Evolutionary conservation across 2,797 vertebrate genomes (phyloP), one percentile per base, ranked within the genome.

Genomic region (Acipenser oxyrinchus): DNA sequence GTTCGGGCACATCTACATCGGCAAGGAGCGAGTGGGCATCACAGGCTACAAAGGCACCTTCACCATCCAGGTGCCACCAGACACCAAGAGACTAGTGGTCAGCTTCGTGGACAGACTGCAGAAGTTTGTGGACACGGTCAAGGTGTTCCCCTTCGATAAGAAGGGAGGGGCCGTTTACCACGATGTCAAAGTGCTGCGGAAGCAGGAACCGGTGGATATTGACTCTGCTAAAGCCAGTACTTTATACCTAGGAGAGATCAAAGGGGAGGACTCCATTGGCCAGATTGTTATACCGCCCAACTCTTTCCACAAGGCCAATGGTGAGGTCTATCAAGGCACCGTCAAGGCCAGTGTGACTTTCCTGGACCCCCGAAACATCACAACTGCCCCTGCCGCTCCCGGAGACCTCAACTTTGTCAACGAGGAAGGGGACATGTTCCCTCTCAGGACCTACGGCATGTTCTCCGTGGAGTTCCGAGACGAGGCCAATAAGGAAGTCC

Each of bases 331-430:
- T 1, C 75, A 80, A 1, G 95, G 96, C 66, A 90, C 86, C 0
- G 95, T 99, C 51, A 90, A 92, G 74, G 96, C 95, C 73, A 96
- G 93, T 0, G 87, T 99, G 72, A 99, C 97, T 7, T 97, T 98
- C 63, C 87, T 99, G 64, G 97, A 99, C 68, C 96, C 97, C 2
- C 86, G 97, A 70, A 95, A 97, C 64, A 75, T 97, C 71, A 84
- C 83, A 0, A 93, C 89, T 0, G 94, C 92, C 0, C 69, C 86
- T 0, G 88, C 94, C 0, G 83, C 95, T 48, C 92, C 97, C 52
- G 97, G 94, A 0, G 96, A 99, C 82, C 91, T 99, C 69, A 95
- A 91, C 77, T 99, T 94, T 55, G 77, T 93, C 51, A 72, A 94
- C 0, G 52, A 85, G 0, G 90, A 93, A 4, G 96, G 97, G 0